Conservation (phyloP, 53 echinoderm and acorn worm species). For the Arbacia lixula region DNA sequence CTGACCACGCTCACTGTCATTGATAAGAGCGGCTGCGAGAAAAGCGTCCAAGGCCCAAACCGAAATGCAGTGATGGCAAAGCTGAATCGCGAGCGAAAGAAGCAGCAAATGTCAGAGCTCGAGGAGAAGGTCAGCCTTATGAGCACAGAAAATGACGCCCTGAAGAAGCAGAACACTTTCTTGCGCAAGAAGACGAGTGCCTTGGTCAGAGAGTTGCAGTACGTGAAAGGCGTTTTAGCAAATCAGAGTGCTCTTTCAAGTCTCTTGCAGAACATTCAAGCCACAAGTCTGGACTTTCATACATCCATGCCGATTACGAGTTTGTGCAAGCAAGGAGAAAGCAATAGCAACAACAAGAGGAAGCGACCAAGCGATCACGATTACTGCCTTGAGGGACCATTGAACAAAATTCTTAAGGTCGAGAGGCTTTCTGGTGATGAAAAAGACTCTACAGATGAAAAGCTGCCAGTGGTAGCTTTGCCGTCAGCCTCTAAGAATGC, state of each 20-base stretch:
- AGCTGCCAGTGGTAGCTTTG: background rate
- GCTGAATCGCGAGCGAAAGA: slow-evolving; percentile 76
- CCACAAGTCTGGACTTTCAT: slow-evolving; percentile 64
- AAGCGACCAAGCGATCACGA: slow-evolving; percentile 41
- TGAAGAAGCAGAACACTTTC: slow-evolving; percentile 39
- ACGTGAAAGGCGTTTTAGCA: slow-evolving; percentile 80
- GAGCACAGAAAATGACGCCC: slow-evolving; percentile 55
- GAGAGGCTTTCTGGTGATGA: background rate
- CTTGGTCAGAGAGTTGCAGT: slow-evolving; percentile 64
- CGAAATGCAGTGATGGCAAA: slow-evolving; percentile 81
- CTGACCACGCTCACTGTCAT: slow-evolving; percentile 14
- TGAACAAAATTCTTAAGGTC: background rate
- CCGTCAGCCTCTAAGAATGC: slow-evolving; percentile 23
- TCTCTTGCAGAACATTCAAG: slow-evolving; percentile 69
- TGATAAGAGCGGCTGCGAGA: background rate
- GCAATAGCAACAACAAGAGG: slow-evolving; percentile 10
- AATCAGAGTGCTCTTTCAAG: slow-evolving; percentile 78
- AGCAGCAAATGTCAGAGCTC: slow-evolving; percentile 60
- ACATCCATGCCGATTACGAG: slow-evolving; percentile 26
- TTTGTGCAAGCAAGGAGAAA: background rate
- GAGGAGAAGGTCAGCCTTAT: slow-evolving; percentile 59
- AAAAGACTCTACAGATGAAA: background rate
- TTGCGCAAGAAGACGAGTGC: slow-evolving; percentile 41
- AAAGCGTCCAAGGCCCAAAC: slow-evolving; percentile 51
- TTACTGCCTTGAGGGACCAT: slow-evolving; percentile 30